Evolutionary conservation across 2,888 invertebrate genomes (phyloP), one percentile per base, ranked within the genome.

Genomic region (Oegoconia quadripuncta): DNA sequence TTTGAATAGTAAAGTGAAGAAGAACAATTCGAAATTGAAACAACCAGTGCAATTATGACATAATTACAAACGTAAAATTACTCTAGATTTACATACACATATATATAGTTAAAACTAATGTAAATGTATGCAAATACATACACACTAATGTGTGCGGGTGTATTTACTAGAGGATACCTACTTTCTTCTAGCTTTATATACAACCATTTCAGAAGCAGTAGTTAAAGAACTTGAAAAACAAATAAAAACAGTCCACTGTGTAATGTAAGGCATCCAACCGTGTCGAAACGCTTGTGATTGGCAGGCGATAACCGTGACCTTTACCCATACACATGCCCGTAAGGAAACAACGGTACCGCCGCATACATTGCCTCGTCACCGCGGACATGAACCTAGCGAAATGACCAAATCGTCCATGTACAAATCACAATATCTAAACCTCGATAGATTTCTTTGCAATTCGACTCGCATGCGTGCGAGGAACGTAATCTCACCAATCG

Each of bases 231-330:
- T 11, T 11, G 25, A 25, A 25, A 12, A 11, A 9, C 1, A 6
- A 25, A n/a, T 11, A 9, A 25, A 4, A 26, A 26, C 11, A 4
- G n/a, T n/a, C 27, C 27, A 6, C 6, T 27, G 27, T 27, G 14
- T 27, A 13, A 13, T 27, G 22, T 13, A 26, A 32, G 11, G 36
- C 36, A 37, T 37, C 50, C 46, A 48, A 50, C 47, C 52, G 54
- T 55, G 44, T 39, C 59, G 55, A 50, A 60, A 57, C 46, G 41
- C 37, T 37, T 40, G 41, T 48, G 55, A 60, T 60, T 58, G 59
- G 52, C 46, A 40, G 29, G 37, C 50, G 55, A 55, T 57, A 56
- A 46, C 55, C 52, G 39, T 49, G 46, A 42, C 48, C 46, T 44
- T 44, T 42, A 29, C 18, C 17, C 20, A 11, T 8, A 20, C 15